Evolutionary conservation across 2,113 vertebrate genomes (phyloP).

Genomic region (Hypanus sabinus): DNA sequence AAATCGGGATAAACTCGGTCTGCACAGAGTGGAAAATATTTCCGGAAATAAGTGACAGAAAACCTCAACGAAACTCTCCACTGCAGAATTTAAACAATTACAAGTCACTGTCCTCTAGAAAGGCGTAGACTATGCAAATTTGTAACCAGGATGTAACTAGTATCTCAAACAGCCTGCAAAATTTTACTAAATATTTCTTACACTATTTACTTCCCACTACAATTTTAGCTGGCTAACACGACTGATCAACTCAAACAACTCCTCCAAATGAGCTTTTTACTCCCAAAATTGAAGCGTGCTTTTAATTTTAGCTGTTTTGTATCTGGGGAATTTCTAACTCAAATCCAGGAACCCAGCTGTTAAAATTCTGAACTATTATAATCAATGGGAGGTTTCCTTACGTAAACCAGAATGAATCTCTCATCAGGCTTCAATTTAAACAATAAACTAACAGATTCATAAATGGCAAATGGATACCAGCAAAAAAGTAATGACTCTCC

Average conservation of each 20-base stretch:
- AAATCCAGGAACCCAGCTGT: neutral
- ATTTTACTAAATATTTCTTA: neutral
- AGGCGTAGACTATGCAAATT: neutral
- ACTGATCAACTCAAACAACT: constrained; percentile 1
- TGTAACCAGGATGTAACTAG: neutral
- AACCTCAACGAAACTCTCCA: neutral
- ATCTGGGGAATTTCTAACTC: neutral
- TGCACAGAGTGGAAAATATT: neutral
- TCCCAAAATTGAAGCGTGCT: neutral
- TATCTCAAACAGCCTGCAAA: neutral
- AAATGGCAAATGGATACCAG: neutral
- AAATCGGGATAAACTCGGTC: neutral
- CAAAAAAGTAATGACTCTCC: neutral
- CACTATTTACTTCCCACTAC: neutral
- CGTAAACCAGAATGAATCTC: constrained; percentile 6
- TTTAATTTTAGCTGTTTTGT: neutral
- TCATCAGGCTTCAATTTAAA: neutral
- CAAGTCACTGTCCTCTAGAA: neutral
- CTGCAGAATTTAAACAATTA: neutral
- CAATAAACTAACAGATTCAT: neutral
- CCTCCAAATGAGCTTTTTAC: neutral
- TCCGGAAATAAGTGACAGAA: neutral
- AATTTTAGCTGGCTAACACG: neutral
- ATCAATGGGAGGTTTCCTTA: neutral
- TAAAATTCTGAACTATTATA: neutral